phyloP scores from a whole-genome alignment of 2,888 invertebrate species.

The Drosophila nr. fundita region DNA sequence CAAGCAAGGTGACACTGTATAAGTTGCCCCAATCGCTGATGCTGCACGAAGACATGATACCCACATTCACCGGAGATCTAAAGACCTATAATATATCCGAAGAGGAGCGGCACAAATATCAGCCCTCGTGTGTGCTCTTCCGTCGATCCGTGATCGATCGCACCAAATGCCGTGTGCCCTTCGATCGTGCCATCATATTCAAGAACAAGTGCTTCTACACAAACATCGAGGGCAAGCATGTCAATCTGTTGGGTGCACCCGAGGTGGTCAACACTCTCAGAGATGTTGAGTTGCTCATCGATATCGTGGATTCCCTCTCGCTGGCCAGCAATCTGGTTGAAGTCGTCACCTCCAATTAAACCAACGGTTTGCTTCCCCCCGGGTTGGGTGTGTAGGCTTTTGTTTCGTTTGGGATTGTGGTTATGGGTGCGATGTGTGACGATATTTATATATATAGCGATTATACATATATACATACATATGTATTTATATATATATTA shows the following conservation, averaged over 20 bases:
- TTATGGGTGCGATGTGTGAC: not conserved
- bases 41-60: conserved; percentile 66
- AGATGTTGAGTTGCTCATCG: conserved; percentile 84
- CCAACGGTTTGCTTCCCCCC: not conserved
- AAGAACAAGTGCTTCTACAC: conserved; percentile 84
- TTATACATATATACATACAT: not conserved
- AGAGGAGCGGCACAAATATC: conserved; percentile 83
- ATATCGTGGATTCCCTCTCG: conserved; percentile 84
- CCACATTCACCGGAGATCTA: conserved; percentile 83
- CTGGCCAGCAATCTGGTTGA: conserved; percentile 82
- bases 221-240: conserved; percentile 85
- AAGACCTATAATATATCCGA: conserved; percentile 81
- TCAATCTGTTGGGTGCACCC: conserved; percentile 84
- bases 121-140: conserved; percentile 84
- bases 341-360: conserved; percentile 57
- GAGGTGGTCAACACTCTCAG: conserved; percentile 76
- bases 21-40: conserved; percentile 74
- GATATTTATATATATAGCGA: not conserved
- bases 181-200: conserved; percentile 85
- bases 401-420: not conserved
- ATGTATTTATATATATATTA: not conserved
- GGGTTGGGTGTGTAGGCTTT: conserved; percentile 7
- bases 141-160: conserved; percentile 78
- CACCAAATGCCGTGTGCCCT: conserved; percentile 79
- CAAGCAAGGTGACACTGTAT: conserved; percentile 83